Base-by-base conservation (phyloP, 2,113 vertebrate species). In the Cairina moschata region DNA sequence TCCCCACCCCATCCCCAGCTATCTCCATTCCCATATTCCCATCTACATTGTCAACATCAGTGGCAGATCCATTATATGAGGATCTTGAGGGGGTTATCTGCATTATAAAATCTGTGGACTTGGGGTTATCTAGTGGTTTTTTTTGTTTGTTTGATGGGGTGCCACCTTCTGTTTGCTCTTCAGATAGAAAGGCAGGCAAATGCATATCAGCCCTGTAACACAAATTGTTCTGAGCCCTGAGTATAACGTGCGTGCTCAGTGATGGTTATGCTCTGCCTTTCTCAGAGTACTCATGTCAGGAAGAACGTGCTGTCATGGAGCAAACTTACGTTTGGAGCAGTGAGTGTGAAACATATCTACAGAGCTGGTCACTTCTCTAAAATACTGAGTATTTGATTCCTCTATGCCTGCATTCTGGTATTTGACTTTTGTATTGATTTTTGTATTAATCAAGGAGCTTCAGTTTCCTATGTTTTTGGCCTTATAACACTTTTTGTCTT, bases 1-100 rank as follows among this genome's bases (percentile, higher is more conserved):
- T 42, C 8, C 5, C 1, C 22, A 50, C 8, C 4, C 34, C 20
- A 6, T 3, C 13, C 17, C 3, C 15, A 1, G 3, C 25, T 58
- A 67, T 5, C 9, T 83, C 17, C 3, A 13, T 67, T 77, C 15
- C 10, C 48, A 21, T 5, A 42, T 59, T 77, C 17, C 8, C 18
- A 34, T 40, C 25, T 89, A 2, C 36, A 72, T 83, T 72, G 42
- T 42, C 11, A 31, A 90, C 17, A 36, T 31, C 16, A 21, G 13
- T 63, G 22, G 22, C 11, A 80, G 65, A 88, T 55, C 16, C 11
- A 17, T 74, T 83, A 46, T 34, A 26, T 76, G 44, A 71, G 59
- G 40, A 44, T 54, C 36, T 44, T 38, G 22, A 36, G 16, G 11
- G 4, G 11, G 7, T 74, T 71, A 29, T n/a, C 9, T 63, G 58